phyloP scores from a whole-genome alignment of 2,888 invertebrate genomes.

The Ferdinandea cuprea region DNA sequence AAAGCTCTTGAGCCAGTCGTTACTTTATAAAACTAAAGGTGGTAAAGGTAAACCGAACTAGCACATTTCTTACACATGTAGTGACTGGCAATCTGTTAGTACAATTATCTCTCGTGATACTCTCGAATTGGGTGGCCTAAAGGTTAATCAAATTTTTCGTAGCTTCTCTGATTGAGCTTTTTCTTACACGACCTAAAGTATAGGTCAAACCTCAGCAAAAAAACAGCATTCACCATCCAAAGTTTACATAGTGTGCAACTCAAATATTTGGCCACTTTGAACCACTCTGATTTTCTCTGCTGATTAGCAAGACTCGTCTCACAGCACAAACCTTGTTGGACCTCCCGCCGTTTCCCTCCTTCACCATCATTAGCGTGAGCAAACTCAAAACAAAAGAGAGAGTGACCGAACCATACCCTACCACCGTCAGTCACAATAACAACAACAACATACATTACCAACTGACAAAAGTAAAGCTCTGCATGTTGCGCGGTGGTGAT shows the following conservation, averaged over 20 bases:
- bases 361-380: constrained; percentile 15
- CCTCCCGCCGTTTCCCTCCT: constrained; percentile 1
- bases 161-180: background rate
- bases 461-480: constrained; percentile 50
- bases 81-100: too few species aligned
- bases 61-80: too few species aligned
- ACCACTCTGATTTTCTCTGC: constrained; percentile 21
- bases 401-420: constrained; percentile 63
- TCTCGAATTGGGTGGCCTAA: too few species aligned
- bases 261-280: constrained; percentile 44
- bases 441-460: constrained; percentile 29
- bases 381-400: constrained; percentile 68
- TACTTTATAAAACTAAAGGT: too few species aligned
- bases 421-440: constrained; percentile 36
- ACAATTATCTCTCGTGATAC: too few species aligned
- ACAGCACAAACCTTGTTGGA: constrained; percentile 1
- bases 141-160: too few species aligned
- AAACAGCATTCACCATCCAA: constrained; percentile 23
- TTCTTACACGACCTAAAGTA: constrained; percentile 40
- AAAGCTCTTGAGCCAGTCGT: too few species aligned
- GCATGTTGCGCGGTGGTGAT: constrained; percentile 46
- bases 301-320: constrained; percentile 8
- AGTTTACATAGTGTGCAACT: constrained; percentile 36
- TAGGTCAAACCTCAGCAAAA: constrained; percentile 3
- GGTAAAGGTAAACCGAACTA: too few species aligned